Base-by-base conservation (phyloP, 1,140 invertebrate species). In the Panagrolaimus sp. region DNA sequence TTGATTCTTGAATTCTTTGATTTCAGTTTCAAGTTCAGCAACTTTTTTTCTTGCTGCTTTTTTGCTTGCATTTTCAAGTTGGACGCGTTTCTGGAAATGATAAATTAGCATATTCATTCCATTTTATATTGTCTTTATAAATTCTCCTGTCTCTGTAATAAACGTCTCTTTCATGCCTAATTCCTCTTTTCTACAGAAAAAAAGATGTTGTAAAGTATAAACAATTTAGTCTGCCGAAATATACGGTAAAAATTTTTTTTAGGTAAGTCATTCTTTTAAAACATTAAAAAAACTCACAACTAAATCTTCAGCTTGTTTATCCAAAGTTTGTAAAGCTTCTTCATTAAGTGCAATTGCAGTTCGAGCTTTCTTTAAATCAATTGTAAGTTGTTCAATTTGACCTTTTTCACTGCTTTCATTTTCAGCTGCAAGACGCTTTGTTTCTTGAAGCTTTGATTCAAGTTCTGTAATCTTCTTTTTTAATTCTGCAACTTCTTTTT, bases 301-400 rank as follows among this genome's bases (percentile, higher is more conserved):
- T 26, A 58, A 28, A 5, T 14, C 10, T 58, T 58, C 52, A 24
- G 21, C 28, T 28, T 58, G 52, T 8, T 21, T 58, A 24, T 58
- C 52, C 15, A 58, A 8, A 26, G 52, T 58, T 12, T 21, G 21
- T 26, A 58, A 28, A 17, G 52, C 52, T 28, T 58, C 52, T 28
- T 58, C 14, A 21, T 26, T 58, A 21, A 28, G 21, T 26, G 15
- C 21, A 12, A 58, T 58, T 12, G 52, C 28, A 12, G 21, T 8
- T 5, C 4, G 14, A 17, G 52, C 52, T 24, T 58, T 58, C 21
- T 26, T 21, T 12, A 58, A n/a, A 58, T 58, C 52, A 26, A n/a
- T n/a, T n/a, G 52, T 58, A 28, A 58, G 52, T 8, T 58, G 52
- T 58, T 58, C 21, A 58, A 58, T 58, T 21, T 58, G 21, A 21